phyloP scores from a whole-genome alignment of 1,140 invertebrate species.

The Drosophila sucinea region DNA sequence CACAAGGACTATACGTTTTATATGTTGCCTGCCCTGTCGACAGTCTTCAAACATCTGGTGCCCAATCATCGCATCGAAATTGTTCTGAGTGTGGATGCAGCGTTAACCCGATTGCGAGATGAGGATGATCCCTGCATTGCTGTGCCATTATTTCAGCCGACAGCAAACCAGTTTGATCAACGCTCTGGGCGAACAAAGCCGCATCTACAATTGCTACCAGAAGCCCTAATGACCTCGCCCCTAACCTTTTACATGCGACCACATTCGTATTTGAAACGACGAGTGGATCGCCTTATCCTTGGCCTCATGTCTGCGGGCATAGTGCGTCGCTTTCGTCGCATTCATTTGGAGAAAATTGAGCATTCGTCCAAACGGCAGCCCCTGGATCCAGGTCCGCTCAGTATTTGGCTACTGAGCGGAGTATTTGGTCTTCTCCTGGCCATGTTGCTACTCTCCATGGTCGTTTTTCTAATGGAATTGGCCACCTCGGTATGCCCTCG shows the following conservation, averaged over 20 bases:
- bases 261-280: slow-evolving; percentile 62
- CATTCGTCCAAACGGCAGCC: slow-evolving; percentile 11
- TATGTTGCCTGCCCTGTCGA: slow-evolving; percentile 47
- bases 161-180: slow-evolving; percentile 39
- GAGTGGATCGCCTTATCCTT: slow-evolving; percentile 57
- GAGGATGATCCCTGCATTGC: slow-evolving; percentile 40
- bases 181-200: slow-evolving; percentile 22
- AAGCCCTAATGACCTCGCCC: slow-evolving; percentile 57
- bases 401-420: slow-evolving; percentile 50
- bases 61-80: background rate
- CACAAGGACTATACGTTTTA: slow-evolving; percentile 48
- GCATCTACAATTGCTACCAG: slow-evolving; percentile 40
- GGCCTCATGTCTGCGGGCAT: slow-evolving; percentile 68
- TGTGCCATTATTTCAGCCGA: slow-evolving; percentile 53
- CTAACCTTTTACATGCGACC: slow-evolving; percentile 73
- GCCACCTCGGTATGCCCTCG: background rate
- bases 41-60: slow-evolving; percentile 43
- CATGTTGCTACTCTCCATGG: slow-evolving; percentile 44
- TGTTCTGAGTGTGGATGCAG: background rate
- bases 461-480: slow-evolving; percentile 57
- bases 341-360: slow-evolving; percentile 60
- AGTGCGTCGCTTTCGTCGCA: slow-evolving; percentile 46
- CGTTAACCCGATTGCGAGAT: slow-evolving; percentile 38
- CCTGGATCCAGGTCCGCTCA: slow-evolving; percentile 43
- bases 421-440: slow-evolving; percentile 43